Percentiles rank a stretch among this genome's conserved stretches.
Conservation (phyloP, 1,140 invertebrate species). For the Philopotamus ludificatus region DNA sequence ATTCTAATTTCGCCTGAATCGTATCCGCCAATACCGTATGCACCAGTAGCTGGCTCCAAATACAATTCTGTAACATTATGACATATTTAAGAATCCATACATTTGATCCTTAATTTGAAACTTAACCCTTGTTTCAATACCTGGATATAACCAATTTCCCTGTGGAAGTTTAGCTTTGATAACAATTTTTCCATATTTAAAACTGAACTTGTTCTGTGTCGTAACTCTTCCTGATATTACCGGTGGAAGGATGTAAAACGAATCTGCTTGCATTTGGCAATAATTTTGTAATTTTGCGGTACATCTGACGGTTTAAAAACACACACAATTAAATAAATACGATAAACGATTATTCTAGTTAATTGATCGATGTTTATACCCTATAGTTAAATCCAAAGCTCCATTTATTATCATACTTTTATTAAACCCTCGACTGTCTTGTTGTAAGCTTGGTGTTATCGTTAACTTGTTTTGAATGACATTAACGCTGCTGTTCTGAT, state of each 20-base stretch:
- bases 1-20: slow-evolving; percentile 56
- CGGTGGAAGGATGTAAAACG: slow-evolving; percentile 63
- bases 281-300: neutral
- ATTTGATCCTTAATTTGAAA: neutral
- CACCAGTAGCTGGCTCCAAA: slow-evolving; percentile 55
- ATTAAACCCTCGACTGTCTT: neutral
- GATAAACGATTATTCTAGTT: too few relatives aligned
- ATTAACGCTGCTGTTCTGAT: slow-evolving; percentile 30
- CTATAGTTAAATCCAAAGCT: slow-evolving; percentile 17
- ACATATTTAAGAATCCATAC: too few relatives aligned
- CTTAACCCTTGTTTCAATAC: slow-evolving; percentile 49
- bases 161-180: slow-evolving; percentile 71
- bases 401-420: slow-evolving; percentile 7
- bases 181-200: slow-evolving; percentile 74
- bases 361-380: too few relatives aligned
- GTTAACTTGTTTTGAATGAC: slow-evolving; percentile 1
- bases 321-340: too few relatives aligned
- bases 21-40: slow-evolving; percentile 55
- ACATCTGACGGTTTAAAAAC: too few relatives aligned
- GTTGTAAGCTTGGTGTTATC: slow-evolving; percentile 11
- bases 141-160: slow-evolving; percentile 79
- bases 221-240: slow-evolving; percentile 67
- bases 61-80: slow-evolving; percentile 61
- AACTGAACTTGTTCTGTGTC: slow-evolving; percentile 65
- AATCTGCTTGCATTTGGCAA: slow-evolving; percentile 40